Base-by-base conservation (phyloP, 53 echinoderm and acorn worm species). In the Holothuria leucospilota region DNA sequence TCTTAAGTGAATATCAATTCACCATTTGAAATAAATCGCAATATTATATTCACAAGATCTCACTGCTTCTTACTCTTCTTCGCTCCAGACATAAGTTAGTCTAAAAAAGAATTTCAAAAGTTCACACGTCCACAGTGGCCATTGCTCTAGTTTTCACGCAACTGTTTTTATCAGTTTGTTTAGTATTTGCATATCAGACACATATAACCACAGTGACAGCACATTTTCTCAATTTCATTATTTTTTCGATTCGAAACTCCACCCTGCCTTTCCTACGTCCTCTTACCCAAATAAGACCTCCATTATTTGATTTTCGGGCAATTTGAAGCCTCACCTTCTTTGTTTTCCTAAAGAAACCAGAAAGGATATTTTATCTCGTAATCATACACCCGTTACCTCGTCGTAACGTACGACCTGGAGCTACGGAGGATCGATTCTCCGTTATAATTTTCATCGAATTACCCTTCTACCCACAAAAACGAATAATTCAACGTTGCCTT, bases 401-500 rank as follows among this genome's bases (percentile, higher is more conserved):
- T 80, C 80, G 59, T 59, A 38, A 59, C 29, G 15, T 38, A 80
- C 59, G 80, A 80, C 80, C 80, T 11, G 38, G 56, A 80, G 80
- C 60, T 60, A 80, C 34, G 29, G 59, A 24, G 38, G 58, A 78
- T 78, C 78, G 78, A 78, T 78, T 56, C 78, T 20, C 8, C 59
- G 53, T 52, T 78, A 56, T 56, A 56, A 78, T 56, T 78, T 78
- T 78, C 78, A 78, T 78, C 78, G 78, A 78, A 78, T 78, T 78
- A 78, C 78, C 78, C 78, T 58, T 78, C 78, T 78, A 56, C 78
- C 78, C 78, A 78, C 78, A 58, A 78, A 73, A 24, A 73, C 38
- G 80, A 80, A 80, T 80, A 80, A 80, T 80, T 80, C 80, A 80
- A 80, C 80, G 56, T 80, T 60, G 80, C 80, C 80, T 80, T 80